A percentile compares a stretch with the other conserved stretches of the same genome.
phyloP scores from a whole-genome alignment of 2,113 vertebrate genomes.

The Chlamydotis undulata region DNA sequence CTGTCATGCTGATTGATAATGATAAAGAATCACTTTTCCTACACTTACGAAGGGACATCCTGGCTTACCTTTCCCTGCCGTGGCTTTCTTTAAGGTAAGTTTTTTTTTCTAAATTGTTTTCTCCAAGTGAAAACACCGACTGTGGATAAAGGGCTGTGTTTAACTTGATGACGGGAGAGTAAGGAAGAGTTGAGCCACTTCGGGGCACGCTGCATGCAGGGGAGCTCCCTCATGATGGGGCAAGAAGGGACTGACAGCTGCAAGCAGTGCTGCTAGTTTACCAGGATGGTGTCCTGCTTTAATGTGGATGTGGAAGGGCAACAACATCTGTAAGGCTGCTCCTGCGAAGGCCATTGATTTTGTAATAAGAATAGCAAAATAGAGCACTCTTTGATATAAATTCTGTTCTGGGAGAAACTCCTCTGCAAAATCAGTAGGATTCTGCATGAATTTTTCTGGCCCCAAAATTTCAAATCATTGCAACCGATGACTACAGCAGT shows the following conservation, averaged over 20 bases:
- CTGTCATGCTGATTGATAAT: neutral
- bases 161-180: neutral
- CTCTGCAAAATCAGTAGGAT: neutral
- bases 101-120: neutral
- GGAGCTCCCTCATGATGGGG: neutral
- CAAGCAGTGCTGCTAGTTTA: neutral
- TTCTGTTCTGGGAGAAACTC: neutral
- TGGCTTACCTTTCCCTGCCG: neutral
- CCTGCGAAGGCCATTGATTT: neutral
- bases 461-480: neutral
- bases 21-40: conserved; percentile 3
- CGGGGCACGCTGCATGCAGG: accelerated
- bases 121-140: neutral
- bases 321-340: neutral
- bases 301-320: neutral
- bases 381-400: neutral
- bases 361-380: neutral
- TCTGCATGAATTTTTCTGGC: neutral
- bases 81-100: neutral
- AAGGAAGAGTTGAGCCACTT: neutral
- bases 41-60: neutral
- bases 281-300: neutral
- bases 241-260: neutral
- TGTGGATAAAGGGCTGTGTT: neutral
- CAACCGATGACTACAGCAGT: neutral